phyloP scores from a whole-genome alignment of 1,140 invertebrate genomes.

The Babylonia areolata region DNA sequence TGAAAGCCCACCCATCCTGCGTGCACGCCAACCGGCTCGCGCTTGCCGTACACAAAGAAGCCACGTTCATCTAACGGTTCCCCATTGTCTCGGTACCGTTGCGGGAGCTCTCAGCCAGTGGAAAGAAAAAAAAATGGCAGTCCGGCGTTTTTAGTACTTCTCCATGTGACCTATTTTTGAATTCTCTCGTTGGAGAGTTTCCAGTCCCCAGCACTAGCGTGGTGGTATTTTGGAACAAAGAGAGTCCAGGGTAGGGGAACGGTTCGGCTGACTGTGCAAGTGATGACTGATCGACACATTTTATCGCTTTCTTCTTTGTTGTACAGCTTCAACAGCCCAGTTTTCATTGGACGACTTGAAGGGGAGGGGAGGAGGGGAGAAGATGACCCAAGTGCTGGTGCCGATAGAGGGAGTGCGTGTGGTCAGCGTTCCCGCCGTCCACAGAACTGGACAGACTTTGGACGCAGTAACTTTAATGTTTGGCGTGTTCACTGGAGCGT shows the following conservation, averaged over 20 bases:
- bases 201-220: neutral
- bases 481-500: too few species aligned
- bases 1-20: neutral
- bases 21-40: neutral
- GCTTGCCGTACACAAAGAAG: neutral
- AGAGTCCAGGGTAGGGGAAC: neutral
- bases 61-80: slow-evolving; percentile 1
- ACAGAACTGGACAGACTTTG: too few species aligned
- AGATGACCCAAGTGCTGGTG: neutral
- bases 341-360: neutral
- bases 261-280: neutral
- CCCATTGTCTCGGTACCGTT: neutral
- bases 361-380: neutral
- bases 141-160: neutral
- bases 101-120: neutral
- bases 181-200: neutral
- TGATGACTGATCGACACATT: slow-evolving; percentile 7
- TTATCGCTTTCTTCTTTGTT: slow-evolving; percentile 8
- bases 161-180: neutral
- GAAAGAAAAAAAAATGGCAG: neutral
- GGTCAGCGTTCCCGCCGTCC: too few species aligned
- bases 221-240: slow-evolving; percentile 8
- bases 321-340: neutral
- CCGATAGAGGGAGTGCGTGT: neutral
- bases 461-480: too few species aligned